These are phyloP conservation scores for Amia ocellicauda DNA, from an alignment of 2,113 vertebrate species.

Conservation along the genomic window DNA sequence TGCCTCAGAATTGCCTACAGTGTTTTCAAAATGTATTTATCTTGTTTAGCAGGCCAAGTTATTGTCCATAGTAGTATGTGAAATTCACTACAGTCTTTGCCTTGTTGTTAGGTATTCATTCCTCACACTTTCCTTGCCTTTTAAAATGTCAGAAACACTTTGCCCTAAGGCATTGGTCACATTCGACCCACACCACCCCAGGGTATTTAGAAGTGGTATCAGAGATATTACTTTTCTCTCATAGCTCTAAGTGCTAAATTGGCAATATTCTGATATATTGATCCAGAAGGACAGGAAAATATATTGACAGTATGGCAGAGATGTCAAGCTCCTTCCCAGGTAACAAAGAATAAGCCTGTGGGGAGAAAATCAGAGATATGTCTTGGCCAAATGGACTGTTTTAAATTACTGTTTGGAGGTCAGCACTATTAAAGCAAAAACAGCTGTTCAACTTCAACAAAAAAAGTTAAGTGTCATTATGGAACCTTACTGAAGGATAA, in stretches of 20 bases:
- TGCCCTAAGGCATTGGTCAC: constrained; percentile 30
- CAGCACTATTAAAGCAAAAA: constrained; percentile 3
- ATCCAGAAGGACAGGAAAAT: constrained; percentile 29
- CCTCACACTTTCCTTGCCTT: constrained; percentile 25
- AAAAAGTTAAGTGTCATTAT: neutral
- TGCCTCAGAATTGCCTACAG: too few species aligned
- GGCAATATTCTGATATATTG: constrained; percentile 28
- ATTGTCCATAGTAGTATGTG: constrained; percentile 5
- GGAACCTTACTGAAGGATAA: neutral
- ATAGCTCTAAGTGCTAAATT: constrained; percentile 20
- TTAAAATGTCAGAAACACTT: constrained; percentile 22
- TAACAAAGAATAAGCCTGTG: neutral
- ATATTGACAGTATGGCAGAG: constrained; percentile 21
- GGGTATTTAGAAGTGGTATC: constrained; percentile 9
- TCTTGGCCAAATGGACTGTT: neutral
- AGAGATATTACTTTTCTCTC: constrained; percentile 30
- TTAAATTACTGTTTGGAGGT: constrained; percentile 12
- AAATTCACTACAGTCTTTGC: too few species aligned
- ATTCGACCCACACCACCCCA: constrained; percentile 20
- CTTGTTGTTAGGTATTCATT: too few species aligned
- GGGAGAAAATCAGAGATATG: neutral
- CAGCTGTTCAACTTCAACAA: constrained; percentile 5
- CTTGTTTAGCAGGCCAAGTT: constrained; percentile 4
- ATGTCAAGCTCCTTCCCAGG: constrained; percentile 3
- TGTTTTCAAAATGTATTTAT: too few species aligned